phyloP scores from a whole-genome alignment of 2,888 invertebrate species.

The Drosophila pseudotalamancana region DNA sequence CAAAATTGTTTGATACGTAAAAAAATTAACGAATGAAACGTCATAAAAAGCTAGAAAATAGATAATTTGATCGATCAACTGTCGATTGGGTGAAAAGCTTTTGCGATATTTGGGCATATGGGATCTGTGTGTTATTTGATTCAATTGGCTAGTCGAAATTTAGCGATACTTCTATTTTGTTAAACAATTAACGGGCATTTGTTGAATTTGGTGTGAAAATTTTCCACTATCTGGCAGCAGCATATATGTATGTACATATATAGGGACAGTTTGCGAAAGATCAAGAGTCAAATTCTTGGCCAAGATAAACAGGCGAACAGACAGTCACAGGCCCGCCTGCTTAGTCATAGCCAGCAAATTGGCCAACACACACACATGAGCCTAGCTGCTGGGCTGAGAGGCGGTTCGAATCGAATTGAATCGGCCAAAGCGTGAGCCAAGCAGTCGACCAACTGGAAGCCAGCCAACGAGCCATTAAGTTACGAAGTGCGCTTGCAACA shows the following conservation, averaged over 20 bases:
- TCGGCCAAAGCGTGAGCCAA: slow-evolving; percentile 21
- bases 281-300: slow-evolving; percentile 72
- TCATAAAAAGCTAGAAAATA: too few species aligned
- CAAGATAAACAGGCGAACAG: slow-evolving; percentile 60
- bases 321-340: slow-evolving; percentile 22
- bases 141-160: slow-evolving; percentile 19
- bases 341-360: slow-evolving; percentile 63
- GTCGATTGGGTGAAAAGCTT: neutral
- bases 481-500: slow-evolving; percentile 61
- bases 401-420: slow-evolving; percentile 16
- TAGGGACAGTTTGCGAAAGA: slow-evolving; percentile 49
- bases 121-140: slow-evolving; percentile 17
- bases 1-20: slow-evolving; percentile 1
- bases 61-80: slow-evolving; percentile 6
- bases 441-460: slow-evolving; percentile 44
- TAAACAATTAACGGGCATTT: slow-evolving; percentile 68
- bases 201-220: slow-evolving; percentile 73
- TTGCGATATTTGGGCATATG: neutral
- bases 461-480: slow-evolving; percentile 64
- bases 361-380: slow-evolving; percentile 50
- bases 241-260: too few species aligned
- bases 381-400: neutral
- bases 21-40: too few species aligned
- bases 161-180: slow-evolving; percentile 48
- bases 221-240: slow-evolving; percentile 53